Base-by-base conservation (phyloP, 2,797 vertebrate genomes). In the Lophotriccus pileatus region DNA sequence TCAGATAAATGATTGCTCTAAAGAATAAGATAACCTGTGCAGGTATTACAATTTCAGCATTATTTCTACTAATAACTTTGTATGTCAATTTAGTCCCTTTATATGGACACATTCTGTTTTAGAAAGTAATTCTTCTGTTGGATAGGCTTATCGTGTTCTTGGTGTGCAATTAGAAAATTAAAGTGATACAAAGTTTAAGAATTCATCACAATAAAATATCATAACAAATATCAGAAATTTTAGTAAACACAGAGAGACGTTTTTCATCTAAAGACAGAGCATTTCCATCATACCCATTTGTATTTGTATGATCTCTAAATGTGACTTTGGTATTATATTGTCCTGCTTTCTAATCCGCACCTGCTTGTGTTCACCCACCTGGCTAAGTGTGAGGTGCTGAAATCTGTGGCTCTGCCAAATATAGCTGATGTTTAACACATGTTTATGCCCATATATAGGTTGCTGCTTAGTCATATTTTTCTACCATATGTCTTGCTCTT, bases 401-500 rank as follows among this genome's bases (percentile, higher is more conserved):
- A 86, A 91, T 88, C 43, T 87, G 27, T 73, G 52, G 32, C 73
- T 84, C 59, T 94, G 66, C 67, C 80, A 89, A 70, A 92, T 79
- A 79, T 76, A 86, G 46, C 46, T 79, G 69, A n/a, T 67, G 37
- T 84, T 83, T 87, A 91, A 72, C 53, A 75, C 39, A 41, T 52
- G 7, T 58, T 94, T 91, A 30, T 93, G 58, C 69, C 74, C 56
- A 30, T 93, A 52, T 73, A 52, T 84, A 60, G 55, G 60, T 67
- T 37, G 67, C 44, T 94, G 56, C 81, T 93, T 95, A 92, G 90
- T 94, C 88, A 74, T 83, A 32, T 89, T 89, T 94, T 92, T 84
- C 55, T 94, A 70, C 44, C 74, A 46, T 90, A 84, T 94, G 77
- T 82, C 80, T 87, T 90, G 34, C 16, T 82, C 52, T 84, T 90